Evolutionary conservation across 2,888 invertebrate species (phyloP), one percentile per base, ranked within the genome.

Genomic region (Tinea semifulvella): DNA sequence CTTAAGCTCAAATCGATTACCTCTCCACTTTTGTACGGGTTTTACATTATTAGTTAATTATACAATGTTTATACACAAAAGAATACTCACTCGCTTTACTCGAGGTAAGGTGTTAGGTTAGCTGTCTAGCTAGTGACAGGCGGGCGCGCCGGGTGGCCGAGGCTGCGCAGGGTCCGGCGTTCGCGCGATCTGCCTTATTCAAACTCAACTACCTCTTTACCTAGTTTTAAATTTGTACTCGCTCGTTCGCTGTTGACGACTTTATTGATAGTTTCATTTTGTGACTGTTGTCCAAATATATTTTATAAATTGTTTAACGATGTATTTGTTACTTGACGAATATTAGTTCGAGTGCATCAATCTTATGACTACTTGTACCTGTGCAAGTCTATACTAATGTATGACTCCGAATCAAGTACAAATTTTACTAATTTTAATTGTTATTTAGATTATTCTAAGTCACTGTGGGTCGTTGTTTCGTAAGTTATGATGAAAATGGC

Each of bases 11-110:
- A 77, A 20, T 71, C 68, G 75, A 67, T 73, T 79, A 80, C 79
- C 79, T 79, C 79, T 79, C 77, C 76, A 76, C 71, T 75, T 79
- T 79, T 79, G 77, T 79, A 79, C 79, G 80, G 80, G 79, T 80
- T 79, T 69, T 79, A 77, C 76, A 79, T 71, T 47, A 77, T 74
- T 79, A 79, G 79, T 79, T 77, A 80, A 80, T 79, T 79, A 79
- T 80, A 80, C 79, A 80, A 73, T 73, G 66, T 74, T 73, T 76
- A 77, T 72, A 76, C 74, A 76, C 67, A 70, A 77, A 71, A 67
- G 57, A 80, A 80, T 80, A 80, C 79, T 80, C 79, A 80, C 71
- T 79, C 79, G 79, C 79, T 80, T 79, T 77, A 79, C 77, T 76
- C 63, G 74, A 68, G 25, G 77, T 79, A 76, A 77, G 77, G 77